Evolutionary conservation across 2,113 vertebrate species (phyloP), one percentile per base, ranked within the genome.

Genomic region (Pica pica): DNA sequence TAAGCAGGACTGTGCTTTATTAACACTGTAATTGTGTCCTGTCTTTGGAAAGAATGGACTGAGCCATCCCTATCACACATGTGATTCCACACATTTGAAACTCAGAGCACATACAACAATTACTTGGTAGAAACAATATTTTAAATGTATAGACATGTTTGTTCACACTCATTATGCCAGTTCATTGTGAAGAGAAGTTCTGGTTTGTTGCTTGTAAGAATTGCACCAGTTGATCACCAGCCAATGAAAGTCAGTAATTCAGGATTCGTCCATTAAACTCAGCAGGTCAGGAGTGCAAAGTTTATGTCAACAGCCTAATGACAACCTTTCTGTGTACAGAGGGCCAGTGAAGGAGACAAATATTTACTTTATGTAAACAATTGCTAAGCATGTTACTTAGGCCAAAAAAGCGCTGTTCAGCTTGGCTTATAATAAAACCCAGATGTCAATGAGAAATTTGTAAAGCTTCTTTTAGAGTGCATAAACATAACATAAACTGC

Each of bases 331-430:
- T 85, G 63, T 73, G 19, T 63, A 65, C 81, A 63, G 59, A 95
- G 59, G 89, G 67, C 37, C 76, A 92, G 85, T 37, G 78, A 69
- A 93, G 89, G 82, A 94, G 71, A 89, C 68, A 97, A 96, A 95
- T 96, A 96, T 97, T 97, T 96, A 95, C 61, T 89, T 84, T 92
- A 82, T 75, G 37, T 96, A 92, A 96, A 94, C 92, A 93, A 82
- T 44, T 71, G 61, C 82, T 89, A 65, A 97, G 69, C 76, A 44
- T 44, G 52, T 95, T 95, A 80, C 89, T 96, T 83, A 68, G 74
- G 37, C 77, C 77, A 94, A 83, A 67, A 86, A 90, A 84, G 52
- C 1, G 0, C 74, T 85, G 77, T 56, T 92, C 78, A 89, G 60
- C 52, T 77, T 78, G 52, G 42, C n/a, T 87, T 91, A 61, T 88